These are phyloP conservation scores for Myioborus miniatus DNA, from an alignment of 2,797 vertebrate genomes.

Conservation along the genomic window DNA sequence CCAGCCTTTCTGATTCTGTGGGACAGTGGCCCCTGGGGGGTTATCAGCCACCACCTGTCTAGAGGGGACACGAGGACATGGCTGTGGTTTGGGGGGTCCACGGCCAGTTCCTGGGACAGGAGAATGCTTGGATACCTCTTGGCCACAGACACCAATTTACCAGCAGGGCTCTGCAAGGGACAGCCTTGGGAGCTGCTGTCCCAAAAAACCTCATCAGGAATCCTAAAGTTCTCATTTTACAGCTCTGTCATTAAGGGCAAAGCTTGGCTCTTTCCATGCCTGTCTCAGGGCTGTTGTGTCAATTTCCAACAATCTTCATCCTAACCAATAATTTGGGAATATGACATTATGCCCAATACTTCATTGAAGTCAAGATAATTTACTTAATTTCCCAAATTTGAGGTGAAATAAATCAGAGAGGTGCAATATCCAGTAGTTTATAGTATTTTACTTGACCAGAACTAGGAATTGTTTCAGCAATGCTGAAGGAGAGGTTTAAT, in stretches of 20 bases:
- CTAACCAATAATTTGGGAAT: neutral
- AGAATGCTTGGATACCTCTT: neutral
- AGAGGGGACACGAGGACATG: neutral
- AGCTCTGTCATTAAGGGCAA: neutral
- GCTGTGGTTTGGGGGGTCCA: neutral
- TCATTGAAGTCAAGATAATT: neutral
- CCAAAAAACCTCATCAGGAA: neutral
- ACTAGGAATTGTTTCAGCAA: neutral
- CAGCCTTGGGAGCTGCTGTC: neutral
- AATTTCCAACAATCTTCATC: neutral
- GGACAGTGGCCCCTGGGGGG: neutral
- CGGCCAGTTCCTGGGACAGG: neutral
- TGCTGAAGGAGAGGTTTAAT: neutral
- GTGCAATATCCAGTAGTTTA: neutral
- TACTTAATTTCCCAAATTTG: neutral
- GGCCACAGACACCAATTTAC: neutral
- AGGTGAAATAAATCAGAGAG: neutral
- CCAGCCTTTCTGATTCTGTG: neutral
- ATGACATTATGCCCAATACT: neutral
- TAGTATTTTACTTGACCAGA: neutral
- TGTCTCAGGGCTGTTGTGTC: neutral
- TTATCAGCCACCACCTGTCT: neutral
- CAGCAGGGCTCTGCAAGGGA: neutral
- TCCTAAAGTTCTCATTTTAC: neutral
- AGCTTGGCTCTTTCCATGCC: neutral